A percentile compares a stretch with the other conserved stretches of the same genome.
phyloP scores from a whole-genome alignment of 2,113 vertebrate genomes.

The Gopherus flavomarginatus region DNA sequence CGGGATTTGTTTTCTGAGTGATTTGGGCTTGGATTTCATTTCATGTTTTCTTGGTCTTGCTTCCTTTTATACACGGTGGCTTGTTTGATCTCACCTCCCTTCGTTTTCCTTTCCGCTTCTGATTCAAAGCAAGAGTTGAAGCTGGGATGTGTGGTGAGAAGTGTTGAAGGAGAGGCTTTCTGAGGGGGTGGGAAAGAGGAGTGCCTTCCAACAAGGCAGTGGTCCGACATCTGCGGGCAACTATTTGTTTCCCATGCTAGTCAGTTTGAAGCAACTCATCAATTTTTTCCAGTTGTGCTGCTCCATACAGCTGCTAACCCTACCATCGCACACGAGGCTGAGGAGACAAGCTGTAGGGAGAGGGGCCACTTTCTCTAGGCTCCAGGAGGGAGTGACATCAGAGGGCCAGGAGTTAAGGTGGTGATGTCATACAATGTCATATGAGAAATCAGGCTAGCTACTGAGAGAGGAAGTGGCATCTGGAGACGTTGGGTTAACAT shows the following conservation, averaged over 20 bases:
- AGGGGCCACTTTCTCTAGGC: background rate
- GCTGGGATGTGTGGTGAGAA: background rate
- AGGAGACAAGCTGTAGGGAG: background rate
- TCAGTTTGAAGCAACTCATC: background rate
- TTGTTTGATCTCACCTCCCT: background rate
- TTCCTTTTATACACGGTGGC: background rate
- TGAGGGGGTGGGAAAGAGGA: background rate
- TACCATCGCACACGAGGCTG: fast-evolving
- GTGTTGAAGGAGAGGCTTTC: background rate
- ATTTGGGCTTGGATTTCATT: background rate
- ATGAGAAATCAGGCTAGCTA: background rate
- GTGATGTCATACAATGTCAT: background rate
- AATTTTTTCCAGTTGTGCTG: background rate
- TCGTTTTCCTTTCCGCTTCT: background rate
- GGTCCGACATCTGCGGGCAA: background rate
- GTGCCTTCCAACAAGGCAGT: background rate
- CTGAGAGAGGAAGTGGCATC: background rate
- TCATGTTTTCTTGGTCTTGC: constrained; percentile 3
- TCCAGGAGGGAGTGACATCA: background rate
- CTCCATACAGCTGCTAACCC: background rate
- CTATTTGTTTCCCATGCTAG: background rate
- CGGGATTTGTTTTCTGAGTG: background rate
- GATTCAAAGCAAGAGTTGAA: background rate
- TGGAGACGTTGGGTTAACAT: background rate
- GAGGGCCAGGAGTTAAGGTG: background rate